These are phyloP conservation scores for Drosophila anomalipes DNA, from an alignment of 2,888 invertebrate genomes.

Conservation along the genomic window DNA sequence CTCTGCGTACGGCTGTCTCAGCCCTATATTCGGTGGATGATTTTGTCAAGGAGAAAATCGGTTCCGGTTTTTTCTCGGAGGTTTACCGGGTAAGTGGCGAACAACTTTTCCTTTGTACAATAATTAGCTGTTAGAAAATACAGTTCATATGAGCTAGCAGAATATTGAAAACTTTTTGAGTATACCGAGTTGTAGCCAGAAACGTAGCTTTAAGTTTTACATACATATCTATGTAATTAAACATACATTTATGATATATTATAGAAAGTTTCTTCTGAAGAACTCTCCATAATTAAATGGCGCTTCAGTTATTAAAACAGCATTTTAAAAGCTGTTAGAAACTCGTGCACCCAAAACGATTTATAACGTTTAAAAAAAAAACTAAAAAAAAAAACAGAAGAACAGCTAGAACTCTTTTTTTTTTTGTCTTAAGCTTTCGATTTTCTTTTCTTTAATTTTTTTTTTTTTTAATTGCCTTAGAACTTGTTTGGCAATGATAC, in stretches of 20 bases:
- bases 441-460: not conserved
- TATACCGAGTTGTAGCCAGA: not conserved
- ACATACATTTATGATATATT: not conserved
- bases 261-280: not conserved
- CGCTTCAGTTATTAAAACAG: slow-evolving; percentile 3
- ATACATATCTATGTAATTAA: not conserved
- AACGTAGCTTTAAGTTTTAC: not conserved
- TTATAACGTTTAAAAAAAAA: not conserved
- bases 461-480: not conserved
- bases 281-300: not conserved
- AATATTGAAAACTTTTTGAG: not conserved
- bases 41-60: slow-evolving; percentile 96
- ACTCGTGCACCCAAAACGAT: not conserved
- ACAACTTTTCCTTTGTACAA: not conserved
- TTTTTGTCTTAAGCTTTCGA: not conserved
- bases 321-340: not conserved
- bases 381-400: not conserved
- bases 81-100: slow-evolving; percentile 95
- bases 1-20: slow-evolving; percentile 95
- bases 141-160: not conserved
- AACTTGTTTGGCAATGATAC: not conserved
- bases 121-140: not conserved
- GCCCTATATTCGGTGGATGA: slow-evolving; percentile 97
- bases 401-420: not conserved
- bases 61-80: slow-evolving; percentile 98